These are phyloP conservation scores for Sinocyclocheilus maitianheensis DNA, from an alignment of 2,113 vertebrate genomes.

Conservation along the genomic window DNA sequence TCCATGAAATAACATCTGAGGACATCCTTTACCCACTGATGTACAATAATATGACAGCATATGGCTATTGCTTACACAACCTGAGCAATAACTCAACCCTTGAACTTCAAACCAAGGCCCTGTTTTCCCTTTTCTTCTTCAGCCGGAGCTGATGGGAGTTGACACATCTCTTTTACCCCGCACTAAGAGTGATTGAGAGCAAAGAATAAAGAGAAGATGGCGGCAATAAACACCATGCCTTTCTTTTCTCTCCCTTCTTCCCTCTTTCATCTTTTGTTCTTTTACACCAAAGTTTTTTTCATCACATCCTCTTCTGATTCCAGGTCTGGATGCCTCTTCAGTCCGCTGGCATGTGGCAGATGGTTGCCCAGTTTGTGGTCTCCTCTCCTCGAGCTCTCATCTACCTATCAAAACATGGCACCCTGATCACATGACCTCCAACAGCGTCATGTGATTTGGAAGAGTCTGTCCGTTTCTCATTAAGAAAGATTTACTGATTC, in stretches of 20 bases:
- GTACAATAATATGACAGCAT: slow-evolving; percentile 54
- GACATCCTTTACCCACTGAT: slow-evolving; percentile 74
- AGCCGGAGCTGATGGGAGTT: slow-evolving; percentile 43
- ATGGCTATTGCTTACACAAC: slow-evolving; percentile 54
- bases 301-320: slow-evolving; percentile 51
- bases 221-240: neutral
- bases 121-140: slow-evolving; percentile 38
- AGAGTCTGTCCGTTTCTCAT: slow-evolving; percentile 1
- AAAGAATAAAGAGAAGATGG: slow-evolving; percentile 44
- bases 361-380: slow-evolving; percentile 70
- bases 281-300: neutral
- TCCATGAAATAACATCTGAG: slow-evolving; percentile 78
- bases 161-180: slow-evolving; percentile 46
- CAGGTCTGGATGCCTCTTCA: slow-evolving; percentile 63
- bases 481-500: slow-evolving; percentile 32
- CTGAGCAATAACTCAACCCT: slow-evolving; percentile 57
- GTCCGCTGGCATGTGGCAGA: slow-evolving; percentile 64
- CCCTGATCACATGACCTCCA: slow-evolving; percentile 40
- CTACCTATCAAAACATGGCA: slow-evolving; percentile 56
- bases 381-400: slow-evolving; percentile 55
- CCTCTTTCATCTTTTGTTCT: slow-evolving; percentile 2
- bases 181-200: slow-evolving; percentile 38
- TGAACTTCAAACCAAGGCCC: slow-evolving; percentile 58
- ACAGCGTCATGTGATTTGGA: slow-evolving; percentile 10
- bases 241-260: neutral